Evolutionary conservation across 2,113 vertebrate genomes (phyloP).

Genomic region (Tyrannus savana): DNA sequence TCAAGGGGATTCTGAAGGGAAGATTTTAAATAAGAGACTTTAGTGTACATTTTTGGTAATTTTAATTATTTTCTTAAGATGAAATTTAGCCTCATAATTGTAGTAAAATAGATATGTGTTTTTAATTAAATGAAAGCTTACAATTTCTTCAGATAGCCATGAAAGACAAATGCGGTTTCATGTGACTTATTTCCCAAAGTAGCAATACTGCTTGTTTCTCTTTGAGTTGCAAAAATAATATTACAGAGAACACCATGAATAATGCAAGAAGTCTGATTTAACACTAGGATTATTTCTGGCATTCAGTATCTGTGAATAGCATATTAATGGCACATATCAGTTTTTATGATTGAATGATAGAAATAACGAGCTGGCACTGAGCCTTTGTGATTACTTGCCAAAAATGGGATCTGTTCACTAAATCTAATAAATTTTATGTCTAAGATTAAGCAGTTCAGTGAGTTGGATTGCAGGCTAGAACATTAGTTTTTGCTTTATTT

Average conservation of each 20-base stretch:
- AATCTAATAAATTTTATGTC: not conserved
- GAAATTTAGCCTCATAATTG: not conserved
- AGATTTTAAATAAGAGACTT: not conserved
- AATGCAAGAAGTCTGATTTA: constrained; percentile 64
- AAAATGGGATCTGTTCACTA: constrained; percentile 6
- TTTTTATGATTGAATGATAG: constrained; percentile 54
- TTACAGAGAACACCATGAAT: constrained; percentile 48
- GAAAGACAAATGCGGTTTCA: not conserved
- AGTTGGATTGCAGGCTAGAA: not conserved
- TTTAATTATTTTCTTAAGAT: not conserved
- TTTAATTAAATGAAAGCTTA: constrained; percentile 15
- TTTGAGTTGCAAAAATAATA: constrained; percentile 31
- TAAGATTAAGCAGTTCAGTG: not conserved
- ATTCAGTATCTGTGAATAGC: constrained; percentile 39
- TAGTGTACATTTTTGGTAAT: not conserved
- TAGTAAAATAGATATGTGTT: not conserved
- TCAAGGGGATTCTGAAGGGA: not conserved
- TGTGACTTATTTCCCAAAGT: constrained; percentile 13
- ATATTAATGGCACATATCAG: constrained; percentile 33
- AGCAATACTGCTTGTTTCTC: constrained; percentile 1
- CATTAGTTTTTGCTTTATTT: not conserved
- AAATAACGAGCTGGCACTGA: constrained; percentile 39
- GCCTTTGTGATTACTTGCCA: not conserved
- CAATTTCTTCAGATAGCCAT: not conserved
- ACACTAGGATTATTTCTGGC: constrained; percentile 58